Evolutionary conservation across 2,113 vertebrate genomes (phyloP), one percentile per base, ranked within the genome.

Genomic region (Callorhinus ursinus): DNA sequence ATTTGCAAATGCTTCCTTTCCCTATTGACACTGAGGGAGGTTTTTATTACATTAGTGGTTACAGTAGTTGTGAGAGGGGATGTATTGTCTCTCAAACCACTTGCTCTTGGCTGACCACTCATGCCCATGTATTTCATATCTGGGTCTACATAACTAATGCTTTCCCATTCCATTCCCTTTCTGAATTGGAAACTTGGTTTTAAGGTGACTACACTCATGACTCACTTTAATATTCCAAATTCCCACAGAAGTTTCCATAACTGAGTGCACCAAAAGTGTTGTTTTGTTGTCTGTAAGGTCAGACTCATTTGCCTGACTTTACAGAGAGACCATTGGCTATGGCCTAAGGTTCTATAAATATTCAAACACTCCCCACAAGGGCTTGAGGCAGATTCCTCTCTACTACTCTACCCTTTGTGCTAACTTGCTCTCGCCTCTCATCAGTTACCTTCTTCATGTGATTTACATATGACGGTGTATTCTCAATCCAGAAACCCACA

Each of bases 61-160:
- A 24, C 0, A n/a, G 57, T 33, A 94, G 28, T 1, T 55, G 10
- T 2, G 46, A 84, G 8, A 9, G 5, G 2, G 2, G 31, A 3
- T 63, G 33, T 10, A 5, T 31, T 65, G 6, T 51, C 11, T 36
- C 53, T 85, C 67, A 74, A 83, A 18, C 26, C 14, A 49, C 1
- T 39, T 5, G 49, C 16, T 1, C 2, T 5, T 0, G 2, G 24
- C 26, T 42, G 2, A 11, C 11, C n/a, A 57, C 18, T 59, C 5
- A 0, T 19, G 33, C 2, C 2, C 12, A 4, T 2, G 0, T 2
- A 36, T 82, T 21, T n/a, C 28, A 8, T 12, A 13, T 2, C 28
- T 16, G 6, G 5, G 5, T 31, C 21, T 72, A 53, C 6, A 46
- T 11, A 76, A 6, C 4, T 51, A 28, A 76, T 18, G 2, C 16